Conservation (phyloP, 2,797 vertebrate genomes). For the Caiman crocodilus region DNA sequence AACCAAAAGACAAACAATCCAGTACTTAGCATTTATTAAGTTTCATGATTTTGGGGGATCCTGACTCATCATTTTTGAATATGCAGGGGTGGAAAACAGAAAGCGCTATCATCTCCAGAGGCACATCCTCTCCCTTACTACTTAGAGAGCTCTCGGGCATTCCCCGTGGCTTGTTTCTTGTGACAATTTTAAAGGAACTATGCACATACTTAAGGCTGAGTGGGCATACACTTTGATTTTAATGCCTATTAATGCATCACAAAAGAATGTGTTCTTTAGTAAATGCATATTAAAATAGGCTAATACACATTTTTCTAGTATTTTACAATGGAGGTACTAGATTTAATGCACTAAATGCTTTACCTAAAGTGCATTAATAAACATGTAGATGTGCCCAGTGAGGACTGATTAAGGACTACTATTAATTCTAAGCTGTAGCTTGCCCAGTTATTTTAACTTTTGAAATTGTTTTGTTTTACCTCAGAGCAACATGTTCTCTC, state of each 20-base stretch:
- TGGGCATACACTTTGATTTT: no score
- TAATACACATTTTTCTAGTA: no score
- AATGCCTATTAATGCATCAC: no score
- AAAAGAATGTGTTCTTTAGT: no score
- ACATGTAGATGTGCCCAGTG: neutral
- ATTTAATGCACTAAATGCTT: no score
- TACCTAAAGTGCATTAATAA: no score
- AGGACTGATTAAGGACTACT: neutral
- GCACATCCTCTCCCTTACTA: neutral
- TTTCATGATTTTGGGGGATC: neutral
- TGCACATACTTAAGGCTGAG: neutral
- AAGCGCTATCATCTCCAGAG: neutral
- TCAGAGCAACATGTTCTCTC: neutral
- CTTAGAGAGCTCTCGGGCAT: neutral
- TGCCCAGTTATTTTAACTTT: neutral
- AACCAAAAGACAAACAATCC: neutral
- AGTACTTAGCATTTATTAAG: neutral
- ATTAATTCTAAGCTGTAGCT: slow-evolving; percentile 28
- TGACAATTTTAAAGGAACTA: neutral
- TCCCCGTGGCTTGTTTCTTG: neutral
- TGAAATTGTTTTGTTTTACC: slow-evolving; percentile 22
- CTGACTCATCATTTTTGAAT: neutral
- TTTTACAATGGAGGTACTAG: no score
- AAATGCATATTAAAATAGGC: no score
- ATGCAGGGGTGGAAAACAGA: neutral